phyloP scores from a whole-genome alignment of 2,888 invertebrate species.

The Alsophila aescularia region DNA sequence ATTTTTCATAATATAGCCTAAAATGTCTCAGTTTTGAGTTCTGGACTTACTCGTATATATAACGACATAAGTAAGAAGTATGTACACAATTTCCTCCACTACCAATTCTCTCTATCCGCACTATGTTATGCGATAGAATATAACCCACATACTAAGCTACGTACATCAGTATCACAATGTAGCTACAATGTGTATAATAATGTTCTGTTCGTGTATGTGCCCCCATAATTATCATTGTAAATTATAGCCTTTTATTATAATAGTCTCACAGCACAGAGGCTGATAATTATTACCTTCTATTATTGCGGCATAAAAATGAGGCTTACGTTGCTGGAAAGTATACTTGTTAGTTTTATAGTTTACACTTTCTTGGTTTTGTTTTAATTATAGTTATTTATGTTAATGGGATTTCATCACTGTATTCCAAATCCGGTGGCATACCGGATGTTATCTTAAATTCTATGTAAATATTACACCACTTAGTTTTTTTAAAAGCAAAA shows the following conservation, averaged over 20 bases:
- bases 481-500: too few species aligned
- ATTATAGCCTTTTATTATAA: constrained; percentile 28
- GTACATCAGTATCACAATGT: constrained; percentile 16
- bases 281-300: constrained; percentile 21
- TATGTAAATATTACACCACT: too few species aligned
- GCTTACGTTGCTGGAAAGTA: not conserved
- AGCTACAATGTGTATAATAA: constrained; percentile 21
- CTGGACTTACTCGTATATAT: too few species aligned
- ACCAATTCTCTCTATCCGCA: not conserved
- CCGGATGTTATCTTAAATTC: too few species aligned
- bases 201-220: constrained; percentile 9
- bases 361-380: too few species aligned
- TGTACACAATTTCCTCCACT: not conserved
- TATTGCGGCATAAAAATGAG: constrained; percentile 9
- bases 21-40: not conserved
- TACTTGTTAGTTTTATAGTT: not conserved
- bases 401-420: not conserved
- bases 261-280: constrained; percentile 17
- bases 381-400: too few species aligned
- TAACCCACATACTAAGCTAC: constrained; percentile 10
- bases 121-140: too few species aligned
- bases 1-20: not conserved
- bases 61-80: not conserved
- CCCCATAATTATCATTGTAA: constrained; percentile 24
- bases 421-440: too few species aligned